phyloP scores from a whole-genome alignment of 1,140 invertebrate genomes.

The Diprion similis region DNA sequence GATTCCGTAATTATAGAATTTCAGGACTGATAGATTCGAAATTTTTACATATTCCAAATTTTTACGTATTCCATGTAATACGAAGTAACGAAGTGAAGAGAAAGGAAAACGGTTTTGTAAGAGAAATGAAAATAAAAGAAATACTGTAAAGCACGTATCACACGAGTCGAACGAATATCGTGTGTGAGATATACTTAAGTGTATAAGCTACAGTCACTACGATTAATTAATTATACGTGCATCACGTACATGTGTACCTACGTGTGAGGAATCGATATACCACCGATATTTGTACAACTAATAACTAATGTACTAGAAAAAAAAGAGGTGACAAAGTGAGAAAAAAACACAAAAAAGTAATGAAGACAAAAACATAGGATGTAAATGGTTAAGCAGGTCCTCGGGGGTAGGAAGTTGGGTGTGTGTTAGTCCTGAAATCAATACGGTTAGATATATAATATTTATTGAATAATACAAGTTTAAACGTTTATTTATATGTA shows the following conservation, averaged over 20 bases:
- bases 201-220: neutral
- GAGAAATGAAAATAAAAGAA: neutral
- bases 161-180: neutral
- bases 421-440: neutral
- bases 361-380: constrained; percentile 33
- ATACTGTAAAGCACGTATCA: neutral
- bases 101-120: too few species aligned
- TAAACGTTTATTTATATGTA: too few species aligned
- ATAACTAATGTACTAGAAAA: too few species aligned
- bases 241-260: neutral
- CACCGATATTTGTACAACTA: too few species aligned
- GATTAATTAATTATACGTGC: neutral
- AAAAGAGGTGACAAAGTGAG: constrained; percentile 12
- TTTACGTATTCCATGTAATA: too few species aligned
- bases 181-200: neutral
- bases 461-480: too few species aligned
- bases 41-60: neutral
- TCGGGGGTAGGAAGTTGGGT: constrained; percentile 27
- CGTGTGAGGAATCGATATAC: too few species aligned
- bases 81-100: too few species aligned
- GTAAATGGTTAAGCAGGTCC: constrained; percentile 48
- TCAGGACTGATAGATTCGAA: neutral
- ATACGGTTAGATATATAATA: neutral
- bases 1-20: too few species aligned
- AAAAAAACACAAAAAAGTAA: constrained; percentile 29